These are phyloP conservation scores for Grantiella picta DNA, from an alignment of 2,113 vertebrate species.

Conservation along the genomic window DNA sequence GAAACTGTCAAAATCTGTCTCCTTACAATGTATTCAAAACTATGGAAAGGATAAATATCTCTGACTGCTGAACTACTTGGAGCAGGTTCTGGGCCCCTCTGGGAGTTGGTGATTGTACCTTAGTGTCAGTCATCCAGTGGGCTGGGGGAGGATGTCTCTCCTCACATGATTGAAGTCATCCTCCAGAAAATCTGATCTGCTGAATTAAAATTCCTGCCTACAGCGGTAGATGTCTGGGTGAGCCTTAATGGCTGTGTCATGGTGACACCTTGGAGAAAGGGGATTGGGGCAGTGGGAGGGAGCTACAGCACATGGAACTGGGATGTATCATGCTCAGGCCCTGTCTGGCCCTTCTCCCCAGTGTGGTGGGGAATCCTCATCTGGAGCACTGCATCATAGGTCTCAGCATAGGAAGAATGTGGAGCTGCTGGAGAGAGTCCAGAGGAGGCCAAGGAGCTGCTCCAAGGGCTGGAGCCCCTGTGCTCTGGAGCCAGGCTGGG, in stretches of 20 bases:
- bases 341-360: background rate
- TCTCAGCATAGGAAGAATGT: background rate
- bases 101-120: background rate
- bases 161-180: background rate
- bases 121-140: background rate
- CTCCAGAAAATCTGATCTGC: background rate
- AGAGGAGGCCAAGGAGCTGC: background rate
- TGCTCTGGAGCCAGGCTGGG: background rate
- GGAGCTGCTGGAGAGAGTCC: background rate
- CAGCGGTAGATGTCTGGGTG: background rate
- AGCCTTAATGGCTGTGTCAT: accelerated
- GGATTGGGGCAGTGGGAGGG: background rate
- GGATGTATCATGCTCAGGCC: accelerated
- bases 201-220: background rate
- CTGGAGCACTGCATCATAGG: background rate
- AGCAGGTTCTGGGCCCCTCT: background rate
- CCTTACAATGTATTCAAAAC: background rate
- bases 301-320: background rate
- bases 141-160: background rate
- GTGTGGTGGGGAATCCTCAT: background rate
- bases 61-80: background rate
- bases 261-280: background rate
- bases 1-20: background rate
- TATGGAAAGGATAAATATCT: background rate
- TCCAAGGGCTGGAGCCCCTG: background rate